A percentile compares a stretch with the other conserved stretches of the same genome.
These are phyloP conservation scores for Thalassarche chlororhynchos DNA, from an alignment of 2,113 vertebrate species.

Conservation along the genomic window DNA sequence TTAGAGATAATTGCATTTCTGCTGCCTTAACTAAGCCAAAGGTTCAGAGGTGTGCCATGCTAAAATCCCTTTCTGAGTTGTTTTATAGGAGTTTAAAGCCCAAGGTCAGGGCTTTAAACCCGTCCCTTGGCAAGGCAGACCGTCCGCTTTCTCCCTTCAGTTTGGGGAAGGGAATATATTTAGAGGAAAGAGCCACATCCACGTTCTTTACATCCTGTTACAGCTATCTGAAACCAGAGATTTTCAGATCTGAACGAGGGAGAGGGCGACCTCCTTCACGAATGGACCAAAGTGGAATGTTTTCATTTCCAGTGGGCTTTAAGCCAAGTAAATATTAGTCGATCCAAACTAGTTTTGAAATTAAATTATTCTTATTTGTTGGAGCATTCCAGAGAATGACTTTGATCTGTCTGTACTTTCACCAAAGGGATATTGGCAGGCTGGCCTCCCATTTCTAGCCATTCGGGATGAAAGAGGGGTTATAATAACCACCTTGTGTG, in stretches of 20 bases:
- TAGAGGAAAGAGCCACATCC: neutral
- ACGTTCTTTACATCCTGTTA: neutral
- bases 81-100: neutral
- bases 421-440: conserved; percentile 63
- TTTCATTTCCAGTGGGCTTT: conserved; percentile 65
- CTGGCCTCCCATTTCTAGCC: conserved; percentile 47
- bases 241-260: neutral
- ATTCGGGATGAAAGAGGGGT: conserved; percentile 58
- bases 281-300: conserved; percentile 59
- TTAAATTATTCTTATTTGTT: conserved; percentile 70
- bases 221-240: neutral
- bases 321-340: conserved; percentile 66
- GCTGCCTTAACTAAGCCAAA: neutral
- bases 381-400: conserved; percentile 47
- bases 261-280: conserved; percentile 25
- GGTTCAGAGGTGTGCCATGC: neutral
- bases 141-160: neutral
- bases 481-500: conserved; percentile 71
- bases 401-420: conserved; percentile 67
- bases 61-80: neutral
- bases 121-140: neutral
- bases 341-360: conserved; percentile 66
- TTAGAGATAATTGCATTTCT: neutral
- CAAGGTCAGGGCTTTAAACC: neutral
- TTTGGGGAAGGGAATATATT: neutral